A percentile compares a stretch with the other conserved stretches of the same genome.
These are phyloP conservation scores for Lochmaea crataegi DNA, from an alignment of 2,888 invertebrate genomes.

Conservation along the genomic window DNA sequence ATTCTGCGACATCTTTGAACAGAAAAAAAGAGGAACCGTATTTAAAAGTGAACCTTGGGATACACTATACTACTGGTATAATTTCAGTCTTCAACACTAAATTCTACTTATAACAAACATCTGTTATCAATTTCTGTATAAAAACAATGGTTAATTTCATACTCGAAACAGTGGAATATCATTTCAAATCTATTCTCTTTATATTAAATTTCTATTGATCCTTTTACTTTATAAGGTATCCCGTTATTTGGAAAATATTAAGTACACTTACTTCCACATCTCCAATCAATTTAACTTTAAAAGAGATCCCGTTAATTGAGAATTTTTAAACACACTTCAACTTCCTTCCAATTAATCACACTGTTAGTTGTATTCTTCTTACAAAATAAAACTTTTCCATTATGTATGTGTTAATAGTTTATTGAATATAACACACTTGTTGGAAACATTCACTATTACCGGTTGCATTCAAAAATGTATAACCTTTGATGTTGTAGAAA, in stretches of 20 bases:
- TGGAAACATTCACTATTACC: neutral
- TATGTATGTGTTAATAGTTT: neutral
- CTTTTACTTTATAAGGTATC: neutral
- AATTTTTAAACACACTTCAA: neutral
- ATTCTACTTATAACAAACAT: no score
- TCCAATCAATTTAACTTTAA: neutral
- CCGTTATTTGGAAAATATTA: neutral
- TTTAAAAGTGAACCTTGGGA: no score
- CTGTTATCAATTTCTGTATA: no score
- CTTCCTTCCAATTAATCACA: neutral
- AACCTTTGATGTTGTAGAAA: slow-evolving; percentile 12
- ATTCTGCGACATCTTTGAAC: no score
- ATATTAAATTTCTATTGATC: neutral
- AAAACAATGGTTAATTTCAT: no score
- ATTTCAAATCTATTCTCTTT: neutral
- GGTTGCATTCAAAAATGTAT: slow-evolving; percentile 1
- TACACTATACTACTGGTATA: no score
- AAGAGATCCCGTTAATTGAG: neutral
- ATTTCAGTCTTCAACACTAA: no score
- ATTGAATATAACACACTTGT: slow-evolving; percentile 3
- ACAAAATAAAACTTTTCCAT: neutral
- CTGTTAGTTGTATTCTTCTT: neutral
- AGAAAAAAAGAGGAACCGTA: no score
- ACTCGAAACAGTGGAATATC: no score
- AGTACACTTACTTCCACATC: neutral